Base-by-base conservation (phyloP, 2,888 invertebrate genomes). In the Bunonema sp. region DNA sequence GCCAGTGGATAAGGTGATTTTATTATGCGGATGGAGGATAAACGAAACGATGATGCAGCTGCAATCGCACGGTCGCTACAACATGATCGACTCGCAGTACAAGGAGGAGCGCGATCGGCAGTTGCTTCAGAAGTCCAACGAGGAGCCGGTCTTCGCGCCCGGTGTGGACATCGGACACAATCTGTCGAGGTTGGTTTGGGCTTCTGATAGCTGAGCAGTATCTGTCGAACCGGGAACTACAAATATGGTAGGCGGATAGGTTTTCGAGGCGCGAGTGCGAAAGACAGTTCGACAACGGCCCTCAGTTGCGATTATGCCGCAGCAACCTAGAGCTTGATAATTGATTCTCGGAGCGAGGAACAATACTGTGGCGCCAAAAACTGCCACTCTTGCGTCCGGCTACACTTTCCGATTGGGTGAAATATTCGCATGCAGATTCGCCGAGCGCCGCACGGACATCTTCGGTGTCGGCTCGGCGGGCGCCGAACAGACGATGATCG, bases 371-470 rank as follows among this genome's bases (percentile, higher is more conserved):
- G n/a, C n/a, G n/a, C n/a, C n/a, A n/a, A n/a, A n/a, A n/a, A n/a
- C n/a, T n/a, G n/a, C n/a, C n/a, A n/a, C n/a, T n/a, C n/a, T n/a
- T n/a, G n/a, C n/a, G n/a, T n/a, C 26, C 26, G 12, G 5, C 26
- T 26, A 12, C 26, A 26, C 12, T 12, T 26, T 8, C n/a, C n/a
- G n/a, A 89, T 97, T 63, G 88, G 89, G 68, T 84, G 84, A 30
- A 87, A 84, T 67, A 79, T 97, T 67, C 88, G 88, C 70, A 81
- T 85, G 69, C 76, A 50, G 50, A 30, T 57, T 97, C 63, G 97
- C 97, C 0, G 93, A 97, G 70, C 79, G 97, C 55, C 87, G 97
- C 81, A 93, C 97, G 1, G 97, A 97, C 77, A 97, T 97, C 72
- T 99, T 99, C 74, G 97, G 97, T 73, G 84, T 87, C 47, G 93